Base-by-base conservation (phyloP, 2,113 vertebrate genomes). In the Lathamus discolor region DNA sequence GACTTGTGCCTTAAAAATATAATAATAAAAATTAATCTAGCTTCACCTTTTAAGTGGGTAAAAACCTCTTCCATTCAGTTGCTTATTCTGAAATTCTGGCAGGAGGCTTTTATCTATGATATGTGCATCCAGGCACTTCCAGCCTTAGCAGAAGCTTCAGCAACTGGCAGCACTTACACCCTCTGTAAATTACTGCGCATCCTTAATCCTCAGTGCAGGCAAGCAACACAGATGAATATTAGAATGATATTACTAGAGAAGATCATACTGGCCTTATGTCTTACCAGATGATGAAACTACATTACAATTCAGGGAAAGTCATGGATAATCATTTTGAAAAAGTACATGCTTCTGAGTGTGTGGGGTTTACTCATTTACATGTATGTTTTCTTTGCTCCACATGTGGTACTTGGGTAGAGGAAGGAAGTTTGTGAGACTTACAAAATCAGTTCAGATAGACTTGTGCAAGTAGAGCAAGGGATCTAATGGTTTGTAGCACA, bases 351-450 rank as follows among this genome's bases (percentile, higher is more conserved):
- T 75, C 51, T 44, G 20, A 4, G 66, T 23, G 16, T 9, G 23
- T 2, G 16, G 22, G 27, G 9, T 37, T 77, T 88, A 29, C 23
- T 59, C 6, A 4, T 62, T 85, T 35, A 22, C 0, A 0, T 49
- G 29, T 55, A 8, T 28, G 20, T 80, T 81, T 74, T 31, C 43
- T 90, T 74, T 49, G 41, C 46, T 69, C 46, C 37, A 29, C 3
- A 8, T 35, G 17, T 6, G 70, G n/a, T 44, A 20, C 27, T 59
- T 46, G 33, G 4, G 27, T 67, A 51, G 48, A 44, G 68, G 67
- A 51, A 79, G 24, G 52, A 86, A 78, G 9, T 41, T 14, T n/a
- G 14, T 11, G 52, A 76, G 77, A 73, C 4, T 3, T 11, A 35
- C 46, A 52, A 86, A 57, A 46, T 70, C 54, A 51, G 7, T 59